phyloP scores from a whole-genome alignment of 2,797 vertebrate genomes.

The Enteromius mattozi region DNA sequence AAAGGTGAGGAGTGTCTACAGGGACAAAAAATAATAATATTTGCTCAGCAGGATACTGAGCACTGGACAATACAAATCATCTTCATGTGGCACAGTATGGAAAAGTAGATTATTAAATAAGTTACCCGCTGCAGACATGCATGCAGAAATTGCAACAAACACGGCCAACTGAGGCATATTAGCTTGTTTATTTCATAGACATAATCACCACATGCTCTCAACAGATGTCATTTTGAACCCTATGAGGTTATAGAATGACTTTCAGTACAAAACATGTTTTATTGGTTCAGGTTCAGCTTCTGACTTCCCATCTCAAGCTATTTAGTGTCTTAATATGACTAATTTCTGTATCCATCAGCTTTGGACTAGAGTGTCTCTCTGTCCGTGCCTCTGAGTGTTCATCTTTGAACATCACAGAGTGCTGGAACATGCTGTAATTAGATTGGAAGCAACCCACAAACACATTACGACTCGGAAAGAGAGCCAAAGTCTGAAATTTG shows the following conservation, averaged over 20 bases:
- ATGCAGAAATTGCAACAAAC: not conserved
- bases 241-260: slow-evolving; percentile 1
- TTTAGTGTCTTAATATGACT: slow-evolving; percentile 32
- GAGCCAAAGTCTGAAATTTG: slow-evolving; percentile 51
- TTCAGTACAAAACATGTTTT: slow-evolving; percentile 7
- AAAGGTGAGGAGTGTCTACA: not conserved
- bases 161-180: slow-evolving; percentile 1
- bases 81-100: not conserved
- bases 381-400: slow-evolving; percentile 42
- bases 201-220: not conserved
- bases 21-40: not conserved
- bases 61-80: not conserved
- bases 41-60: not conserved
- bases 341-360: slow-evolving; percentile 15
- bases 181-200: slow-evolving; percentile 6
- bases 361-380: slow-evolving; percentile 29
- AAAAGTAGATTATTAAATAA: slow-evolving; percentile 1
- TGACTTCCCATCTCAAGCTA: not conserved
- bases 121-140: not conserved
- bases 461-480: slow-evolving; percentile 43
- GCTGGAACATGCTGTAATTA: slow-evolving; percentile 58
- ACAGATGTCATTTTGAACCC: slow-evolving; percentile 17
- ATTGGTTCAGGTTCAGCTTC: slow-evolving; percentile 18
- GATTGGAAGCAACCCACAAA: slow-evolving; percentile 54
- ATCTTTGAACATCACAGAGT: slow-evolving; percentile 45